These are phyloP conservation scores for Sphaerophoria taeniata DNA, from an alignment of 2,888 invertebrate genomes.

Conservation along the genomic window DNA sequence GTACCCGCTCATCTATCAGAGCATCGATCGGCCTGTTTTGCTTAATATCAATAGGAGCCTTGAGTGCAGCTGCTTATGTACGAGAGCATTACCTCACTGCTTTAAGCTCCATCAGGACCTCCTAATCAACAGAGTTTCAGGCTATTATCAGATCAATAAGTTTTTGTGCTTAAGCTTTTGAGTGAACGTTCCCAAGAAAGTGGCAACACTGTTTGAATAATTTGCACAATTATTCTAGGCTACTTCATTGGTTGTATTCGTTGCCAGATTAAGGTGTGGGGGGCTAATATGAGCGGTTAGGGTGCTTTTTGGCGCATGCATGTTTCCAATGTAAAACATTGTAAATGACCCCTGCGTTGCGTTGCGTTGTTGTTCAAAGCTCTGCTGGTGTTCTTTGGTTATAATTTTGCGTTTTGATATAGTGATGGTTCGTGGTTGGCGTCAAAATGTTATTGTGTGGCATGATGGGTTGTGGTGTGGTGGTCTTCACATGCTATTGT, in stretches of 20 bases:
- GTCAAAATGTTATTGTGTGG: slow-evolving; percentile 17
- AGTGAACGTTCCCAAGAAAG: not conserved
- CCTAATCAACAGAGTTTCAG: too few relatives aligned
- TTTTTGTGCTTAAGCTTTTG: too few relatives aligned
- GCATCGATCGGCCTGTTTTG: too few relatives aligned
- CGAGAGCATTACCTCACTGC: too few relatives aligned
- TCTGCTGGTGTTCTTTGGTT: slow-evolving; percentile 31
- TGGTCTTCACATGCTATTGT: slow-evolving; percentile 78
- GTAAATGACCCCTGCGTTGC: slow-evolving; percentile 69
- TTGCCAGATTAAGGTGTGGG: slow-evolving; percentile 32
- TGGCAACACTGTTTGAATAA: slow-evolving; percentile 14
- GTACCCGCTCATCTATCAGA: too few relatives aligned
- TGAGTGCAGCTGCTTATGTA: too few relatives aligned
- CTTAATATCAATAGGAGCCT: too few relatives aligned
- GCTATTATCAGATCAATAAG: too few relatives aligned
- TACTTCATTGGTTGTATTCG: slow-evolving; percentile 45
- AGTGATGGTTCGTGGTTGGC: not conserved
- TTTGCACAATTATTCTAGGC: slow-evolving; percentile 22
- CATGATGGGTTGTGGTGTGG: slow-evolving; percentile 6
- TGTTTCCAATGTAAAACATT: slow-evolving; percentile 73
- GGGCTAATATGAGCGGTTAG: not conserved
- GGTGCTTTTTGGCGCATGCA: slow-evolving; percentile 64
- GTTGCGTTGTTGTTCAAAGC: slow-evolving; percentile 55
- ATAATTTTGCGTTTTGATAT: not conserved
- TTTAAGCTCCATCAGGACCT: too few relatives aligned